These are phyloP conservation scores for Peromyscus californicus DNA, from an alignment of 2,113 vertebrate species.

Conservation along the genomic window DNA sequence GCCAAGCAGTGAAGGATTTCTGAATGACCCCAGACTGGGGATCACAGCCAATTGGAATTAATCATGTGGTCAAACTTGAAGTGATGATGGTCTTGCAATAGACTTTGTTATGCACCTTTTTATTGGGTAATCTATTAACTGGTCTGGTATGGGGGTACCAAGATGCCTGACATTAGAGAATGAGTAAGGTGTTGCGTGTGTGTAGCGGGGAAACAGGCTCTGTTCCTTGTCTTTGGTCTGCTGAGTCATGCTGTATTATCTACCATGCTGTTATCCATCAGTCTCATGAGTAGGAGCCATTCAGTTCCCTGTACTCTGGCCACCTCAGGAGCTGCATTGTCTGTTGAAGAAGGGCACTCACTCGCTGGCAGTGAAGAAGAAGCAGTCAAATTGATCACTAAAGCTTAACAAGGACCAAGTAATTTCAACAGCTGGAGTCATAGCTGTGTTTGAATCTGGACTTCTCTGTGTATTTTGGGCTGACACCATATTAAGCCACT, in stretches of 20 bases:
- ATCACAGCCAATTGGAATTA: slow-evolving; percentile 66
- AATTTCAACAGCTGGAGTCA: neutral
- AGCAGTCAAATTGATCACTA: neutral
- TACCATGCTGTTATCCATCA: slow-evolving; percentile 60
- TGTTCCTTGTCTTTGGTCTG: slow-evolving; percentile 33
- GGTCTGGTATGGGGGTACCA: slow-evolving; percentile 28
- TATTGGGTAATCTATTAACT: slow-evolving; percentile 82
- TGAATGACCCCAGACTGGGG: slow-evolving; percentile 70
- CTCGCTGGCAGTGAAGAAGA: slow-evolving; percentile 1
- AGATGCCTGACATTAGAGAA: slow-evolving; percentile 72
- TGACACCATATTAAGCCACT: neutral
- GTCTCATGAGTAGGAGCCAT: slow-evolving; percentile 50
- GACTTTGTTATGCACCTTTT: slow-evolving; percentile 75
- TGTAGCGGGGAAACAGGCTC: slow-evolving; percentile 6
- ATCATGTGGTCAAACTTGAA: slow-evolving; percentile 73
- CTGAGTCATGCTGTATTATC: slow-evolving; percentile 71
- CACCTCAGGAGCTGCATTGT: slow-evolving; percentile 39
- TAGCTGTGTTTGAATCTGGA: neutral
- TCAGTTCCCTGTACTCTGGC: slow-evolving; percentile 6
- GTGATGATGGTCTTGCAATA: slow-evolving; percentile 67
- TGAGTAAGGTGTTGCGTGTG: slow-evolving; percentile 70
- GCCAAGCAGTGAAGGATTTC: slow-evolving; percentile 64
- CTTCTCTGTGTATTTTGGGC: neutral
- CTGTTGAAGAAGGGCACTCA: slow-evolving; percentile 33
- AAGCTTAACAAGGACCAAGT: slow-evolving; percentile 6